Evolutionary conservation across 2,113 vertebrate species (phyloP).

Genomic region (Salvelinus alpinus): DNA sequence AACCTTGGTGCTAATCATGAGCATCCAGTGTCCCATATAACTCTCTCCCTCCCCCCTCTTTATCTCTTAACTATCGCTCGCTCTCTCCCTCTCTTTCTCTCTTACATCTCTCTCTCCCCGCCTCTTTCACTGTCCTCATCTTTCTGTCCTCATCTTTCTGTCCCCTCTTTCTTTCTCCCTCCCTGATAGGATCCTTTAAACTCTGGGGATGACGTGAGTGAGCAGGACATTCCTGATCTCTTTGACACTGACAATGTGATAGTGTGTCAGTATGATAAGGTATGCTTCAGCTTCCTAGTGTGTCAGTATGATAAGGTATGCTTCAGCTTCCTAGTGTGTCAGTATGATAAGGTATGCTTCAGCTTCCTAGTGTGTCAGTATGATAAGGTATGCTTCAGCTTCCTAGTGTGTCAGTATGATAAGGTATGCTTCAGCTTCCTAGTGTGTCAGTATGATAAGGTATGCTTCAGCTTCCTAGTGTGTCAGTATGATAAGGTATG

Average conservation of each 20-base stretch:
- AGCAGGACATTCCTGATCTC: constrained; percentile 92
- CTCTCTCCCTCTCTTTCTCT: neutral
- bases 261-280: no score
- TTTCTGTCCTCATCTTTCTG: neutral
- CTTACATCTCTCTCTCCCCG: neutral
- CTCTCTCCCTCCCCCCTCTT: neutral
- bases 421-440: constrained; percentile 78
- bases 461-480: no score
- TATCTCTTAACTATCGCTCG: no score
- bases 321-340: no score
- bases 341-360: no score
- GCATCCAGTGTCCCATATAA: neutral
- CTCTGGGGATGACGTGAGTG: constrained; percentile 93
- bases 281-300: no score
- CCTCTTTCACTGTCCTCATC: neutral
- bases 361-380: no score
- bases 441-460: no score
- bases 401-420: neutral
- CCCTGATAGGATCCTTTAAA: constrained; percentile 88
- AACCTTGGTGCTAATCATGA: no score
- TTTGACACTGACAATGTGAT: constrained; percentile 96
- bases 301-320: no score
- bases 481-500: no score
- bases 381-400: no score
- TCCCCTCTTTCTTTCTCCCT: neutral